phyloP scores from a whole-genome alignment of 2,797 vertebrate genomes.

The Macropus fuliginosus region DNA sequence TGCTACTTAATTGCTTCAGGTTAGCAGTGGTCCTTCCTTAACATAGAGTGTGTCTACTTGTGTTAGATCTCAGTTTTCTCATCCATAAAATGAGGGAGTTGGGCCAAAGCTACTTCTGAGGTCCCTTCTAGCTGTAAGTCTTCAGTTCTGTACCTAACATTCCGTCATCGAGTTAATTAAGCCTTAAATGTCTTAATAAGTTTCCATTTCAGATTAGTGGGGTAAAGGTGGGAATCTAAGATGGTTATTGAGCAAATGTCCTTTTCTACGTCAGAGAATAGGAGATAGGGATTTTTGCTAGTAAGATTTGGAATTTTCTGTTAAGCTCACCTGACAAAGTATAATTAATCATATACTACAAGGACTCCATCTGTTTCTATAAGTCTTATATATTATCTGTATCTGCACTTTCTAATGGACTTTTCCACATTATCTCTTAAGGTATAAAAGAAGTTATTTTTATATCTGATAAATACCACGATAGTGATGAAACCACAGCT shows the following conservation, averaged over 20 bases:
- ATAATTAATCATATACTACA: not conserved
- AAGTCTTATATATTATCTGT: not conserved
- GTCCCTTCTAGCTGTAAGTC: not conserved
- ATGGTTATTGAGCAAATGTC: conserved; percentile 40
- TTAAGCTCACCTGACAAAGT: not conserved
- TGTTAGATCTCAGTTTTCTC: not conserved
- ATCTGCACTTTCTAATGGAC: not conserved
- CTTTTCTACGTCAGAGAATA: not conserved
- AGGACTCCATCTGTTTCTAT: not conserved
- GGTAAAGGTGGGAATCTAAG: conserved; percentile 18
- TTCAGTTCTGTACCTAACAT: not conserved
- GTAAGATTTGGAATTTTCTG: conserved; percentile 3
- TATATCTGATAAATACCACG: conserved; percentile 94
- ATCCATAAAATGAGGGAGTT: not conserved
- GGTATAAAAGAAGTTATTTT: conserved; percentile 95
- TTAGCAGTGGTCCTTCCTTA: not conserved
- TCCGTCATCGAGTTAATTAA: not conserved
- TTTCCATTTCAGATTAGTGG: conserved; percentile 56
- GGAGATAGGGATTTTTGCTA: not conserved
- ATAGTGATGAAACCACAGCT: conserved; percentile 89
- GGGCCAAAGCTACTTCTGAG: not conserved
- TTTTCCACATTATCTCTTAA: conserved; percentile 76
- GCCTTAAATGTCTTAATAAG: conserved; percentile 24
- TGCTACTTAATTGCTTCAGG: not conserved
- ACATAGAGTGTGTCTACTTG: not conserved